Percentiles rank a stretch among this genome's conserved stretches.
phyloP scores from a whole-genome alignment of 2,113 vertebrate genomes.

The Columbina picui region DNA sequence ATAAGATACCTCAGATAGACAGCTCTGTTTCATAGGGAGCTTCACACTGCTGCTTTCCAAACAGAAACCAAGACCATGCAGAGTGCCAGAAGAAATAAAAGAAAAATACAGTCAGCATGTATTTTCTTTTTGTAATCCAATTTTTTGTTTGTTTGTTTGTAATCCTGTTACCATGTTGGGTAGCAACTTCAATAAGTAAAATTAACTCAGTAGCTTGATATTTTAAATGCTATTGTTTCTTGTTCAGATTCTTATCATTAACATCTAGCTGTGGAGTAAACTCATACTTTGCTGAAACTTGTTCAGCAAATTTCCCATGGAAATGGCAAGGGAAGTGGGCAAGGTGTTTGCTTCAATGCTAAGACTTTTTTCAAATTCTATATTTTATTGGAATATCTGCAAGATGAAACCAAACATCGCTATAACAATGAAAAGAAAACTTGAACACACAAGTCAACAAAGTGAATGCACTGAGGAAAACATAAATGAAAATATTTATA shows the following conservation, averaged over 20 bases:
- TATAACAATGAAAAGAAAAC: background rate
- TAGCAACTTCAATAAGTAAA: background rate
- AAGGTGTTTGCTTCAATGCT: background rate
- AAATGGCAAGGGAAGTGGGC: background rate
- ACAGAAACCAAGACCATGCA: background rate
- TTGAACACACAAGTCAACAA: background rate
- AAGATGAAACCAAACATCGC: background rate
- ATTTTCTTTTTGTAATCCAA: background rate
- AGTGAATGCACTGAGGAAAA: background rate
- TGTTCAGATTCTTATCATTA: background rate
- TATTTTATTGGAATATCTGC: background rate
- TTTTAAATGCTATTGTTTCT: background rate
- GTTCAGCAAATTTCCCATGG: background rate
- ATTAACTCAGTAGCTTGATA: background rate
- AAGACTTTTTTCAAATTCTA: background rate
- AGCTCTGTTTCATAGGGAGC: background rate
- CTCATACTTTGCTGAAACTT: background rate
- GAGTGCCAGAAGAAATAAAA: background rate
- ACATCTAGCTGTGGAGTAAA: background rate
- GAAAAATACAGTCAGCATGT: background rate
- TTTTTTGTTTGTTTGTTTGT: background rate
- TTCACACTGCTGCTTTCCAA: background rate
- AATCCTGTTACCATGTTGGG: background rate
- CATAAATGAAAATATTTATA: background rate
- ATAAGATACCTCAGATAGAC: background rate